These are phyloP conservation scores for Scophthalmus maximus DNA, from an alignment of 2,113 vertebrate genomes.

Conservation along the genomic window DNA sequence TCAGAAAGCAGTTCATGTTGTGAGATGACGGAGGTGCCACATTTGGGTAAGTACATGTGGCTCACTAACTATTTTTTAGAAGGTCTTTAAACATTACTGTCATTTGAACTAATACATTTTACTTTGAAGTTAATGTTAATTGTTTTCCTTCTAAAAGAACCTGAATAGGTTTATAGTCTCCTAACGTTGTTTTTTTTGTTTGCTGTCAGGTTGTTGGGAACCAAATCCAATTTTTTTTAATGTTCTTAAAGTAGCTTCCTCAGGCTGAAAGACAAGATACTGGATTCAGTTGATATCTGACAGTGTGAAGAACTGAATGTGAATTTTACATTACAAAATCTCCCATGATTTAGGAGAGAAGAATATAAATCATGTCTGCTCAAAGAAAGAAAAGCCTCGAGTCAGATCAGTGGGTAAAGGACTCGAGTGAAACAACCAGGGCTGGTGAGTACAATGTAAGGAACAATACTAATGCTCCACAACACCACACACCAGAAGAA, in stretches of 20 bases:
- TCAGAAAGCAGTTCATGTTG: constrained; percentile 24
- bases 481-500: not conserved
- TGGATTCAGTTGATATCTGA: not conserved
- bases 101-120: not conserved
- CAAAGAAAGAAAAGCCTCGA: constrained; percentile 82
- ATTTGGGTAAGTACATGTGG: constrained; percentile 48
- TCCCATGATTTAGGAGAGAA: constrained; percentile 61
- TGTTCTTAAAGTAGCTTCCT: not conserved
- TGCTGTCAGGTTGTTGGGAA: not conserved
- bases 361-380: constrained; percentile 74
- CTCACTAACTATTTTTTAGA: not conserved
- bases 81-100: not conserved
- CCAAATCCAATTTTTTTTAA: not conserved
- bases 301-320: not conserved
- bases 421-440: constrained; percentile 36
- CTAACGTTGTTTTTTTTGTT: not conserved
- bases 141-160: not conserved
- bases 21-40: constrained; percentile 21
- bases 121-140: not conserved
- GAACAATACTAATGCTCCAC: not conserved
- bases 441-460: constrained; percentile 2
- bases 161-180: not conserved
- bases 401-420: constrained; percentile 60
- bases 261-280: not conserved
- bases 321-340: constrained; percentile 17